Evolutionary conservation across 2,797 vertebrate genomes (phyloP).

Genomic region (Phyllotis vaccarum): DNA sequence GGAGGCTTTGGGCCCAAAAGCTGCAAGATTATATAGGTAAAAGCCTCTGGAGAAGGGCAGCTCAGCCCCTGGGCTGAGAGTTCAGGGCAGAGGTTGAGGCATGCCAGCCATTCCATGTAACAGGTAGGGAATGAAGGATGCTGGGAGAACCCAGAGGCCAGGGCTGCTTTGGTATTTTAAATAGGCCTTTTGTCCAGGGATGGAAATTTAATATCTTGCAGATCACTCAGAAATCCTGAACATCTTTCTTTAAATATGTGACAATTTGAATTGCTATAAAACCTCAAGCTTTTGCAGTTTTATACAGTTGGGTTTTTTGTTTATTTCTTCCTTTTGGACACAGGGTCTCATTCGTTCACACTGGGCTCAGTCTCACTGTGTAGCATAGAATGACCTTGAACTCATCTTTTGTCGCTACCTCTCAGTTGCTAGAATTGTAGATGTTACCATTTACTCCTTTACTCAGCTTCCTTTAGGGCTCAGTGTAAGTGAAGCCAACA

Average conservation of each 20-base stretch:
- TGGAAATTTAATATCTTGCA: not conserved
- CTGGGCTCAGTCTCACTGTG: too few species aligned
- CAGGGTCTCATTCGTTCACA: not conserved
- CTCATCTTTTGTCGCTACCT: not conserved
- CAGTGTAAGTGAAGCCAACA: not conserved
- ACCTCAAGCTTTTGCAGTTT: not conserved
- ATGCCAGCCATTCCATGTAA: not conserved
- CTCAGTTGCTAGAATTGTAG: not conserved
- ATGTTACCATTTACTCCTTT: not conserved
- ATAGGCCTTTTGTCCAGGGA: not conserved
- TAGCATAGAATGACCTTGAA: not conserved
- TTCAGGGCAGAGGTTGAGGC: not conserved
- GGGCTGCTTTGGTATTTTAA: not conserved
- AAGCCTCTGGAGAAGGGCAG: not conserved
- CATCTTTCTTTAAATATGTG: not conserved
- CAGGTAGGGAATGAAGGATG: not conserved
- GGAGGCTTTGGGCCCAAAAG: not conserved
- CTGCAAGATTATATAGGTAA: not conserved
- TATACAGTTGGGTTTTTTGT: not conserved
- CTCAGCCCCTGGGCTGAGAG: not conserved
- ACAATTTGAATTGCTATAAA: not conserved
- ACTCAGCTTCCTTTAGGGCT: not conserved
- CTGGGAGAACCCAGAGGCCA: not conserved
- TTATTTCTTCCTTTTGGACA: not conserved
- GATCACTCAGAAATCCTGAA: not conserved